Conservation (phyloP, 2,797 vertebrate species). For the Neosilurus hyrtlii region DNA sequence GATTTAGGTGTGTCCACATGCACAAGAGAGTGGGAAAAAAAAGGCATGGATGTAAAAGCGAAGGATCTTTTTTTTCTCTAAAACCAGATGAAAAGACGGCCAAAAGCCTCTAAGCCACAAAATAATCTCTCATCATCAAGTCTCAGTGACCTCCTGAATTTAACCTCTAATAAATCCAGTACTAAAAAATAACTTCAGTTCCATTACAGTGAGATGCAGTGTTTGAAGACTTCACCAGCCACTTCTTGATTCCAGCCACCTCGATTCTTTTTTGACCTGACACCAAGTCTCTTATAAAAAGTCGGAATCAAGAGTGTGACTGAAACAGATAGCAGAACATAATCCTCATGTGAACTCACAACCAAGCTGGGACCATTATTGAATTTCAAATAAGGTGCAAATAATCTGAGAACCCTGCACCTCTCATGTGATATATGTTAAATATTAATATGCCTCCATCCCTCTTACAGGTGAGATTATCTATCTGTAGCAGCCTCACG, state of each 20-base stretch:
- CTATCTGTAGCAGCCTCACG: slow-evolving; percentile 22
- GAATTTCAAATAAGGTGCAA: slow-evolving; percentile 8
- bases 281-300: slow-evolving; percentile 36
- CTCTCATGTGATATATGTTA: slow-evolving; percentile 28
- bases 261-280: slow-evolving; percentile 42
- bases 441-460: slow-evolving; percentile 46
- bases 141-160: slow-evolving; percentile 30
- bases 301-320: slow-evolving; percentile 26
- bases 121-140: slow-evolving; percentile 23
- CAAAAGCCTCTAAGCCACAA: slow-evolving; percentile 36
- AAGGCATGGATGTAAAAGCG: slow-evolving; percentile 35
- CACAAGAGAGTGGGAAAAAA: slow-evolving; percentile 40
- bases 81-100: slow-evolving; percentile 36
- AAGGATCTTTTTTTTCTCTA: slow-evolving; percentile 10
- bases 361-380: slow-evolving; percentile 43
- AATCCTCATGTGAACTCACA: slow-evolving; percentile 47
- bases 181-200: not conserved
- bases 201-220: slow-evolving; percentile 26
- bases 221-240: slow-evolving; percentile 21
- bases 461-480: slow-evolving; percentile 23
- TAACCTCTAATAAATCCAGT: slow-evolving; percentile 32
- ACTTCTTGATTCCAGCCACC: slow-evolving; percentile 24
- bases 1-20: slow-evolving; percentile 46
- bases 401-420: slow-evolving; percentile 20
- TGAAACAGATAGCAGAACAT: slow-evolving; percentile 51